Evolutionary conservation across 1,140 invertebrate species (phyloP).

Genomic region (Condylostylus longicornis): DNA sequence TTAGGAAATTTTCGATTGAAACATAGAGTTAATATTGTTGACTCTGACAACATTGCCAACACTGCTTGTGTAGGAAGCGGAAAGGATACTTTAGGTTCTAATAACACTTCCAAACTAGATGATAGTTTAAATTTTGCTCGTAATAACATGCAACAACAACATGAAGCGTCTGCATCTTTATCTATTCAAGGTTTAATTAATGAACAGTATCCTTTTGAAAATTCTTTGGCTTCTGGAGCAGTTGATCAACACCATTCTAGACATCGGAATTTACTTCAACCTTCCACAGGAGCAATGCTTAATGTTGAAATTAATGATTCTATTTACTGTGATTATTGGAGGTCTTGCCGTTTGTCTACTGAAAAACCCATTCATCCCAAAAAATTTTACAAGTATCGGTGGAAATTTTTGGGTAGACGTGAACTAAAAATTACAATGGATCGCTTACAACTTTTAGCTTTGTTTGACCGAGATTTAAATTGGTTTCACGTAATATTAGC

Average conservation of each 20-base stretch:
- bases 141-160: not conserved
- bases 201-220: slow-evolving; percentile 15
- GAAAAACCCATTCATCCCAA: slow-evolving; percentile 41
- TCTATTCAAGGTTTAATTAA: slow-evolving; percentile 23
- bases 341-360: slow-evolving; percentile 19
- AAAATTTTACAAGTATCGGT: slow-evolving; percentile 75
- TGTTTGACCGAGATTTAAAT: slow-evolving; percentile 84
- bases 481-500: slow-evolving; percentile 71
- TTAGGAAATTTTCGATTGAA: too few relatives aligned
- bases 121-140: not conserved
- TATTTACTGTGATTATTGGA: slow-evolving; percentile 27
- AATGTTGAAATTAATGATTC: slow-evolving; percentile 24
- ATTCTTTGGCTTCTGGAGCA: slow-evolving; percentile 6
- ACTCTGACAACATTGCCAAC: not conserved
- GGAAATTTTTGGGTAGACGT: slow-evolving; percentile 42
- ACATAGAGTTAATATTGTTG: not conserved
- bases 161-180: slow-evolving; percentile 4
- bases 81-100: too few relatives aligned
- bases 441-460: slow-evolving; percentile 73
- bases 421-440: slow-evolving; percentile 75
- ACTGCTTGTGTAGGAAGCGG: not conserved
- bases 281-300: slow-evolving; percentile 16
- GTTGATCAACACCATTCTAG: not conserved
- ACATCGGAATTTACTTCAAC: too few relatives aligned
- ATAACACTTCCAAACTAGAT: not conserved